Conservation (phyloP, 2,888 invertebrate species). For the Drosophila ochracea region DNA sequence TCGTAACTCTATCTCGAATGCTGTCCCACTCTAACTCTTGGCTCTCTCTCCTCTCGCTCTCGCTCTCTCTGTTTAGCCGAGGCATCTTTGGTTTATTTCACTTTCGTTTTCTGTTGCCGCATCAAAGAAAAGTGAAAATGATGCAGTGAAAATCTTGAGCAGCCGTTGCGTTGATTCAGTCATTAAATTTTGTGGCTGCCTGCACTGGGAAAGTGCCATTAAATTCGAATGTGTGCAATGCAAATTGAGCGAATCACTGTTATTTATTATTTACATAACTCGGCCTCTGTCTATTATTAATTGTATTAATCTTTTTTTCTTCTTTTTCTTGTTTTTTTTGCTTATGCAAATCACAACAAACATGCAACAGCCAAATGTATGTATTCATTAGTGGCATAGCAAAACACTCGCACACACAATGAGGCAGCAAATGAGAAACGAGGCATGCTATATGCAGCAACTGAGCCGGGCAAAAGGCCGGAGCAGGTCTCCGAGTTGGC, state of each 20-base stretch:
- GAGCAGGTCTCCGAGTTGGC: not conserved
- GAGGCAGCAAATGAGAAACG: not conserved
- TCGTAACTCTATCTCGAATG: constrained; percentile 41
- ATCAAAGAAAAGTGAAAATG: constrained; percentile 73
- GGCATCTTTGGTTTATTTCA: constrained; percentile 55
- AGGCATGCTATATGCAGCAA: not conserved
- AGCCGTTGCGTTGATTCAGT: constrained; percentile 46
- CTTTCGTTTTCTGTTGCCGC: constrained; percentile 67
- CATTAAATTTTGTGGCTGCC: constrained; percentile 37
- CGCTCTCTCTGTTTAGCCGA: constrained; percentile 9
- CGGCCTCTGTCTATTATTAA: not conserved
- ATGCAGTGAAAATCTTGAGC: constrained; percentile 67
- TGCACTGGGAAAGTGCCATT: constrained; percentile 43
- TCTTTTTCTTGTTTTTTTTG: not conserved
- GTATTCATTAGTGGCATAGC: not conserved
- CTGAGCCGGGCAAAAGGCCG: no score
- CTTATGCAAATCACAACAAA: not conserved
- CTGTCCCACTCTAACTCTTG: constrained; percentile 3
- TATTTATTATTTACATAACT: constrained; percentile 25
- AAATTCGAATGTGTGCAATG: constrained; percentile 27
- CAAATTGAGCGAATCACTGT: constrained; percentile 14
- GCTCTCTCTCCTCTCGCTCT: not conserved
- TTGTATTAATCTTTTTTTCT: not conserved
- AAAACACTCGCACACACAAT: not conserved
- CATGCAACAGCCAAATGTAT: not conserved